Base-by-base conservation (phyloP, 2,888 invertebrate species). In the Minunthozetes semirufus region DNA sequence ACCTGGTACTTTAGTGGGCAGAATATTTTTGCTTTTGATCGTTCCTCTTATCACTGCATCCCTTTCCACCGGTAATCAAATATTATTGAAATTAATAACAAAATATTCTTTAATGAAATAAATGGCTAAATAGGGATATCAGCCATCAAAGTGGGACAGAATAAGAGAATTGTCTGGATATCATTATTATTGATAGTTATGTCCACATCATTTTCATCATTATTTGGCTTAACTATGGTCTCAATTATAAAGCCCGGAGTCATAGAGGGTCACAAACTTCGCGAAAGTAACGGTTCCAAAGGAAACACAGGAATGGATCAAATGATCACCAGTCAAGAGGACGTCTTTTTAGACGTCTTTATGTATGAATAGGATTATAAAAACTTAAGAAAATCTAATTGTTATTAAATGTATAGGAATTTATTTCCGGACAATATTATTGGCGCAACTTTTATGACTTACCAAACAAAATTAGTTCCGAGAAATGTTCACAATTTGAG, bases 341-440 rank as follows among this genome's bases (percentile, higher is more conserved):
- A 29, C 4, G 48, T 17, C n/a, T 17, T 48, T 11, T 53, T 19
- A 4, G 53, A 53, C 19, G 53, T 53, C 19, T 19, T 53, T n/a
- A 53, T 53, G 53, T 53, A 17, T 8, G 19, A 19, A 1, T n/a
- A 4, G 27, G 17, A 19, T 38, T 15, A 38, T n/a, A 38, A 15
- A 66, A 22, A 63, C 29, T n/a, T 2, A 29, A 33, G n/a, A 33
- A 27, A 27, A 29, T 29, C 9, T 61, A 5, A 19, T 53, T 19
- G 19, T n/a, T 17, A 29, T 29, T 56, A 1, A 5, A 33, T 33
- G 22, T 15, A 1, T n/a, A 75, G 75, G 46, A 75, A 75, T 61
- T 22, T 75, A 0, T 19, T 75, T 46, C 75, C 75, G 9, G 75
- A 75, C 48, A 75, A 75, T 19, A 38, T 75, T 15, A 25, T 75